Conservation (phyloP, 2,797 vertebrate species). For the Lophotriccus pileatus region DNA sequence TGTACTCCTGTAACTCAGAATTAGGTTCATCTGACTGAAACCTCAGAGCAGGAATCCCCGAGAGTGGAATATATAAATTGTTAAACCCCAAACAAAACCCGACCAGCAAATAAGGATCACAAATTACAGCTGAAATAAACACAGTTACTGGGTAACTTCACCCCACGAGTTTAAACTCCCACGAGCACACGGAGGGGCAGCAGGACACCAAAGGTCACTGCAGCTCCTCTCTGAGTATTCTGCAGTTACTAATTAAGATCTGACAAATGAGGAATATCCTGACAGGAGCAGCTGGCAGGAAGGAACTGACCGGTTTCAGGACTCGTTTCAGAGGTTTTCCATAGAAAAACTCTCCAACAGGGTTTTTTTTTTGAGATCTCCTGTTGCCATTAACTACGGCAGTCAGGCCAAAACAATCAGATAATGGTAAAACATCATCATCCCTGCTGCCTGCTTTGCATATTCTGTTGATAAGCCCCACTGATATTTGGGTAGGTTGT, state of each 20-base stretch:
- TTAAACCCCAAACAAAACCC: background rate
- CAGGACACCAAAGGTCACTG: background rate
- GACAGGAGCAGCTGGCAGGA: background rate
- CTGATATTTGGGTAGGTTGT: background rate
- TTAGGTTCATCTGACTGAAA: background rate
- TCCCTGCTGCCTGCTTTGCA: background rate
- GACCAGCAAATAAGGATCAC: background rate
- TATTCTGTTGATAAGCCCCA: background rate
- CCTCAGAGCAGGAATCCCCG: background rate
- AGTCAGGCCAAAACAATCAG: background rate
- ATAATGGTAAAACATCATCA: background rate
- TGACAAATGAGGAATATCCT: background rate
- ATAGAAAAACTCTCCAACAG: background rate
- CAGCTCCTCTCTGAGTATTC: background rate
- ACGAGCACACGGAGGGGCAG: accelerated
- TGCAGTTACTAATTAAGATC: background rate
- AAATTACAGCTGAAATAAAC: background rate
- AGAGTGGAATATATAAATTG: background rate
- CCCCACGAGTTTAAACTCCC: background rate
- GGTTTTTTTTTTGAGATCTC: background rate
- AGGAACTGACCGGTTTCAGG: background rate
- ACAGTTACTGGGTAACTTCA: background rate
- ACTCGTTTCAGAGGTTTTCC: background rate
- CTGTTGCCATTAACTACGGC: background rate
- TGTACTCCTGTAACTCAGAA: background rate